A percentile compares a stretch with the other conserved stretches of the same genome.
phyloP scores from a whole-genome alignment of 53 echinoderm and acorn worm species.

The Apostichopus leukothele region DNA sequence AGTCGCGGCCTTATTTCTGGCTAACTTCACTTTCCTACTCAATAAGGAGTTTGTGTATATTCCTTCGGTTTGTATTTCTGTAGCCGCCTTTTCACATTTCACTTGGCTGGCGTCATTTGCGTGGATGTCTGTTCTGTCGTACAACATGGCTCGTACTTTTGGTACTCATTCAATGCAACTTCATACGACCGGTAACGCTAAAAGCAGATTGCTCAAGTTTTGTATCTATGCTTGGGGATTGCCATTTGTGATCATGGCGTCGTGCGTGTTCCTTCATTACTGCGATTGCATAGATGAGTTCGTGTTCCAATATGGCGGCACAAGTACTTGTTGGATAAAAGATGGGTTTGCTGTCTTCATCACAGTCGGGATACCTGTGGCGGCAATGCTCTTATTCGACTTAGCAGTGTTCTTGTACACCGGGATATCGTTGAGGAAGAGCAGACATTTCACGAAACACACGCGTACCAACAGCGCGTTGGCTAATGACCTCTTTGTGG shows the following conservation, averaged over 20 bases:
- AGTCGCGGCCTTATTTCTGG: constrained; percentile 60
- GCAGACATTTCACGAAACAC: constrained; percentile 34
- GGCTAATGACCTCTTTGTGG: neutral
- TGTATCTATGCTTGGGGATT: constrained; percentile 57
- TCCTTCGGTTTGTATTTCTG: constrained; percentile 22
- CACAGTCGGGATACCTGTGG: constrained; percentile 49
- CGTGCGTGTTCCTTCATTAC: constrained; percentile 39
- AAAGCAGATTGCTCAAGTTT: constrained; percentile 38
- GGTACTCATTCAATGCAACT: constrained; percentile 38
- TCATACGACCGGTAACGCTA: constrained; percentile 9
- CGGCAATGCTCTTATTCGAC: constrained; percentile 45
- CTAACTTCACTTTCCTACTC: constrained; percentile 55
- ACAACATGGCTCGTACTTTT: constrained; percentile 67
- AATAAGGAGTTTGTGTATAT: constrained; percentile 34
- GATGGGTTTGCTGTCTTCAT: constrained; percentile 54
- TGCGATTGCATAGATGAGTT: constrained; percentile 32
- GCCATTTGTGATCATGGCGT: constrained; percentile 41
- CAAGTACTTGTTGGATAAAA: constrained; percentile 47
- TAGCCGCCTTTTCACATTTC: constrained; percentile 56
- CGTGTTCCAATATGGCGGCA: constrained; percentile 51
- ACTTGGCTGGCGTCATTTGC: constrained; percentile 55
- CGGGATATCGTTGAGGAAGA: constrained; percentile 43
- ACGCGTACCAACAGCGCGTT: neutral
- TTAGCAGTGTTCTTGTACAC: constrained; percentile 47
- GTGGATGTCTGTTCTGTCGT: constrained; percentile 59